Evolutionary conservation across 2,888 invertebrate species (phyloP).

Genomic region (Desoria tigrina): DNA sequence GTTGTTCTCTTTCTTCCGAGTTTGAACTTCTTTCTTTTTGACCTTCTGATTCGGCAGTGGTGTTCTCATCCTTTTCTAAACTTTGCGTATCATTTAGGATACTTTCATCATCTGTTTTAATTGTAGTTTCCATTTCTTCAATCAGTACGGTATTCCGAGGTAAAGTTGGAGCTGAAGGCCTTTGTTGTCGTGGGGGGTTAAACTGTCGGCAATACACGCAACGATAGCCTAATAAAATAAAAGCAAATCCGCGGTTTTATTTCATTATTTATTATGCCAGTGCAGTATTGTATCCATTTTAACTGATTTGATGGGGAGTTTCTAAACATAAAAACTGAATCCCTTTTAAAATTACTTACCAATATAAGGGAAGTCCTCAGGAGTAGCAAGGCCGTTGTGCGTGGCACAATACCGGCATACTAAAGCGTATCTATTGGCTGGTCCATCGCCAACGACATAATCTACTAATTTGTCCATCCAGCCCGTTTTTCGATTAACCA

Average conservation of each 20-base stretch:
- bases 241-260: background rate
- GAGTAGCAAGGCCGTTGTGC: constrained; percentile 87
- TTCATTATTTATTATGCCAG: too few species aligned
- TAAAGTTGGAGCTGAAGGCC: constrained; percentile 71
- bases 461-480: constrained; percentile 84
- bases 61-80: background rate
- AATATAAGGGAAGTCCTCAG: constrained; percentile 70
- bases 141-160: constrained; percentile 50
- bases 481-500: constrained; percentile 42
- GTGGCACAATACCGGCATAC: constrained; percentile 86
- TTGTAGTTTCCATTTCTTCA: constrained; percentile 48
- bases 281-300: background rate
- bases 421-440: constrained; percentile 89
- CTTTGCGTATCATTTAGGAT: background rate
- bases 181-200: constrained; percentile 85
- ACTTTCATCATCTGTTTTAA: constrained; percentile 21
- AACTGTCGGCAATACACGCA: constrained; percentile 87
- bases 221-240: constrained; percentile 68
- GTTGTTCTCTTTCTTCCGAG: background rate
- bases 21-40: too few species aligned
- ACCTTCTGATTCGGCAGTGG: background rate
- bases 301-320: too few species aligned
- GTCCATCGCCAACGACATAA: constrained; percentile 92
- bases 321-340: too few species aligned
- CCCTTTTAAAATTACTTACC: constrained; percentile 58